A percentile compares a stretch with the other conserved stretches of the same genome.
phyloP scores from a whole-genome alignment of 1,140 invertebrate species.

The Drosophila tsacasi region DNA sequence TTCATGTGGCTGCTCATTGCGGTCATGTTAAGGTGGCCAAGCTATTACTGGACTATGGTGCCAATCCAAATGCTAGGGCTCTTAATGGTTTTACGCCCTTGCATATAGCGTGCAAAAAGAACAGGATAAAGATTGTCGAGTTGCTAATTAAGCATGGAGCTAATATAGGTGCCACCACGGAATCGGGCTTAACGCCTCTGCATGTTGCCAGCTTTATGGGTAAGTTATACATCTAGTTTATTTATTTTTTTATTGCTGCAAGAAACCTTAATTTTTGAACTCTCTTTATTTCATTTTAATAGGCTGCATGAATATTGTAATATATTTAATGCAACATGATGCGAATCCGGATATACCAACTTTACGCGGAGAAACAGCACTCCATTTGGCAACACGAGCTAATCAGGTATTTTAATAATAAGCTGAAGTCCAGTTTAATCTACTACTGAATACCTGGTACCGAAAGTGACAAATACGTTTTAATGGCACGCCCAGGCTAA shows the following conservation, averaged over 20 bases:
- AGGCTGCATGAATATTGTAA: constrained; percentile 99
- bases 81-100: constrained; percentile 99
- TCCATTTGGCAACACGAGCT: constrained; percentile 98
- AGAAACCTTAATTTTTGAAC: neutral
- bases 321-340: constrained; percentile 97
- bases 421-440: no score
- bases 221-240: constrained; percentile 24
- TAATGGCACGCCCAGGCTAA: no score
- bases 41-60: constrained; percentile 95
- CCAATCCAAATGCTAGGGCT: constrained; percentile 98
- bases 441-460: no score
- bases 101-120: constrained; percentile 99
- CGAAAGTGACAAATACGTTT: no score
- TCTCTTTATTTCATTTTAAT: neutral
- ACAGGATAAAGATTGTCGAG: constrained; percentile 98
- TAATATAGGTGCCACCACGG: constrained; percentile 89
- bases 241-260: neutral
- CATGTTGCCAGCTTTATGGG: constrained; percentile 99
- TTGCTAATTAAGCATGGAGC: constrained; percentile 97
- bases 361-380: constrained; percentile 97
- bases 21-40: constrained; percentile 98
- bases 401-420: constrained; percentile 87
- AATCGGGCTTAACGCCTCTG: constrained; percentile 96
- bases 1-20: constrained; percentile 98
- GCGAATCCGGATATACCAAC: constrained; percentile 97